Evolutionary conservation across 2,797 vertebrate species (phyloP), one percentile per base, ranked within the genome.

Genomic region (Catostomus latipinnis): DNA sequence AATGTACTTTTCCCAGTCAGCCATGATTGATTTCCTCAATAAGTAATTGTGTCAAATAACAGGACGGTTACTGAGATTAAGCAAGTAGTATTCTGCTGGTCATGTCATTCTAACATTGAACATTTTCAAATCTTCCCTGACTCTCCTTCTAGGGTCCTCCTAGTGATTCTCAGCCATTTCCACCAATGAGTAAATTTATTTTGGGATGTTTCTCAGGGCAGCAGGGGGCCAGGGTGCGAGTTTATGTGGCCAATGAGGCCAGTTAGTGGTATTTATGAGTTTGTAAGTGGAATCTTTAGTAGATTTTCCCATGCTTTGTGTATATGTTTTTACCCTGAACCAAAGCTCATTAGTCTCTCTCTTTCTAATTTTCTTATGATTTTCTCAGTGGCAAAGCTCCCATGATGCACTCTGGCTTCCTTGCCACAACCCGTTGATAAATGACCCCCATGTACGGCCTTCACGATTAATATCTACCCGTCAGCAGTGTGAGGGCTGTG

Each of bases 401-500:
- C 81, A 74, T 72, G 79, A 81, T 72, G 84, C 72, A 76, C 73
- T 75, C 58, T 63, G 74, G 61, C 73, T 79, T 76, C 78, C 78
- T 77, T 57, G 52, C 81, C 83, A 61, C 82, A 82, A 81, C 78
- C 82, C 81, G 75, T 83, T 86, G 85, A 86, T 86, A 81, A 88
- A 88, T 86, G 76, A 82, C 81, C 85, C 85, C 81, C 77, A 53
- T 85, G 86, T 81, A 82, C 78, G 77, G 70, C 83, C 85, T 76
- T 84, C 82, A 71, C 81, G 49, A 83, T 79, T 87, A 83, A 83
- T 87, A 87, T 81, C 84, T 85, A 78, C 86, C 86, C 80, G 82
- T 86, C 84, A 86, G 83, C 79, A 82, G 81, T 85, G 80, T 82
- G 83, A 81, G 73, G 78, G 74, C 84, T 81, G 80, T 48, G 83